Evolutionary conservation across 2,888 invertebrate genomes (phyloP), one percentile per base, ranked within the genome.

Genomic region (Hemistola chrysoprasaria): DNA sequence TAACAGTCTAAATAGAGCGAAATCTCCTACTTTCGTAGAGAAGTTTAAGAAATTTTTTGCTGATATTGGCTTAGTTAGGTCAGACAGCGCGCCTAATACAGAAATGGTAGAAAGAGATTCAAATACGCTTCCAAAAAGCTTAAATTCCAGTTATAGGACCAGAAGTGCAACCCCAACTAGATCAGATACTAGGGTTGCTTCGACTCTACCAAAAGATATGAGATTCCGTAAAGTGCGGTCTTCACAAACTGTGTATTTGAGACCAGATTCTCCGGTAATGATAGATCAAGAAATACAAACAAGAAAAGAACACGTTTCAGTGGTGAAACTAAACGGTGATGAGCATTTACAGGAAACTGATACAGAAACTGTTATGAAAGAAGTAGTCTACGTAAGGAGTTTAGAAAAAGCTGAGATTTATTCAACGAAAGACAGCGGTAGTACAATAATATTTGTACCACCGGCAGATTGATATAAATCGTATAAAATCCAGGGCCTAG

Each of bases 191-290:
- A 63, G 86, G 33, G 86, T 85, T 24, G 62, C 85, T 0, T 78
- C 86, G 0, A 88, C 87, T 0, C 35, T 88, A 22, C 88, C 88
- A 0, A 88, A 87, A 63, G 87, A 88, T 24, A 87, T 88, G 88
- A 68, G 87, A 31, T 87, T 88, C 47, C 66, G 84, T 1, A 86
- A 83, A 64, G 86, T 82, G 0, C 50, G 70, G 22, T 87, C 87
- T 0, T 83, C 87, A 0, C 87, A 87, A 63, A 85, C 85, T 0
- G 86, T 88, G 1, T 86, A 86, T 38, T 82, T 87, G 1, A 71
- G 60, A 40, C 75, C 69, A n/a, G 83, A 83, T 42, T 79, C 85
- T 28, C 81, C 84, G 0, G 2, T 62, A 1, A 34, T 65, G 26
- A 64, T 42, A 9, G 66, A 77, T n/a, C 65, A 62, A 25, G 73